Evolutionary conservation across 2,888 invertebrate genomes (phyloP).

Genomic region (Aethes cnicana): DNA sequence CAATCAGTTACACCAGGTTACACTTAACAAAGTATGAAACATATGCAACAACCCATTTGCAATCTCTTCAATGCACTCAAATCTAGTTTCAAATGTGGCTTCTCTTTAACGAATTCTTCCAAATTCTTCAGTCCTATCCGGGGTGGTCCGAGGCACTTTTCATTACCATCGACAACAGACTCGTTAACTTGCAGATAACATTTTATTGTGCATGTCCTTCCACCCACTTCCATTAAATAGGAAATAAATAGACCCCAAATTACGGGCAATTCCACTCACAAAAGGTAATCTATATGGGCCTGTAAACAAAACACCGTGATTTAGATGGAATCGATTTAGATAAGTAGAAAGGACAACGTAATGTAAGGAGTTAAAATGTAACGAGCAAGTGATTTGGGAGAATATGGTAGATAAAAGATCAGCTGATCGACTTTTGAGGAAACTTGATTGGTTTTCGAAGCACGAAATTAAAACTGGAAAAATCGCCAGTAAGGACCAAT

Average conservation of each 20-base stretch:
- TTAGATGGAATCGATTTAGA: slow-evolving; percentile 22
- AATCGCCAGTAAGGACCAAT: too few species aligned
- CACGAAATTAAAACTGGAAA: too few species aligned
- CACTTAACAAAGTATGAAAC: too few species aligned
- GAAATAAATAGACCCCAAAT: slow-evolving; percentile 52
- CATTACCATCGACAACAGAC: slow-evolving; percentile 53
- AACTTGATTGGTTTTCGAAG: too few species aligned
- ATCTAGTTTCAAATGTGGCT: too few species aligned
- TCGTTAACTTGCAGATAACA: slow-evolving; percentile 53
- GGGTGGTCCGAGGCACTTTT: slow-evolving; percentile 68
- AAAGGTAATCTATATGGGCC: slow-evolving; percentile 31
- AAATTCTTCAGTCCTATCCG: slow-evolving; percentile 34
- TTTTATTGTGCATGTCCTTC: slow-evolving; percentile 59
- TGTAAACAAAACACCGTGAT: slow-evolving; percentile 20
- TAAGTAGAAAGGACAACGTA: slow-evolving; percentile 15
- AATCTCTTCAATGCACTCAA: too few species aligned
- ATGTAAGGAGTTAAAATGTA: not conserved
- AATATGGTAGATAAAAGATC: slow-evolving; percentile 4
- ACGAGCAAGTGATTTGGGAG: slow-evolving; percentile 13
- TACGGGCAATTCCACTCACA: slow-evolving; percentile 46
- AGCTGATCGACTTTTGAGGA: not conserved
- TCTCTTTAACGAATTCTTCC: slow-evolving; percentile 17
- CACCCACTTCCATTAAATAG: slow-evolving; percentile 54
- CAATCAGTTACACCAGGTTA: too few species aligned
- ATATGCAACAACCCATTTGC: too few species aligned